A percentile compares a stretch with the other conserved stretches of the same genome.
Evolutionary conservation across 2,113 vertebrate genomes (phyloP).

Genomic region (Albula glossodonta): DNA sequence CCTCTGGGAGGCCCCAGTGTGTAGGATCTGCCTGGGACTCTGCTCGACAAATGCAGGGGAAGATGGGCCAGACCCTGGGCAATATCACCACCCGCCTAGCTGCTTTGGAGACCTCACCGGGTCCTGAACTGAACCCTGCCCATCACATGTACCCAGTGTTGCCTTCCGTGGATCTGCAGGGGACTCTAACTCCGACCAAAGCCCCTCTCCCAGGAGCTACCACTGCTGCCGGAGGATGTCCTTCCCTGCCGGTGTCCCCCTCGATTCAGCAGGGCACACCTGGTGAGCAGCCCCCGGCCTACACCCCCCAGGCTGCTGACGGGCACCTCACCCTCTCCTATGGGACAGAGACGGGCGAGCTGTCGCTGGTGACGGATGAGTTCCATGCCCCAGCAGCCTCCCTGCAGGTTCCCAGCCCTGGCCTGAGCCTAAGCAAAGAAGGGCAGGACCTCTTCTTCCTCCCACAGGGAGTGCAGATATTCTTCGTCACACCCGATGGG

Average conservation of each 20-base stretch:
- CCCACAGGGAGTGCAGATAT: constrained; percentile 89
- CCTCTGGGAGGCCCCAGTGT: constrained; percentile 56
- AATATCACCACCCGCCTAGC: constrained; percentile 70
- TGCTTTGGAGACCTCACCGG: constrained; percentile 64
- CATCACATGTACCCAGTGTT: constrained; percentile 46
- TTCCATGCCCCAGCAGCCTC: constrained; percentile 59
- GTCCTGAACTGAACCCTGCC: constrained; percentile 27
- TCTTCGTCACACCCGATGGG: constrained; percentile 86
- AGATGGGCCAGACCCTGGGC: constrained; percentile 79
- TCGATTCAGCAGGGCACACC: constrained; percentile 39
- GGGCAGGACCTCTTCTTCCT: constrained; percentile 82
- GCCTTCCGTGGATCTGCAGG: constrained; percentile 15
- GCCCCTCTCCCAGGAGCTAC: constrained; percentile 31
- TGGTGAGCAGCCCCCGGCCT: constrained; percentile 82
- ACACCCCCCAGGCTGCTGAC: constrained; percentile 80
- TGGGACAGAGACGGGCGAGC: constrained; percentile 72
- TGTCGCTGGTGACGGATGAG: constrained; percentile 69
- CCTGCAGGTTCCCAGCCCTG: constrained; percentile 60
- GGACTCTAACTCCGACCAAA: constrained; percentile 41
- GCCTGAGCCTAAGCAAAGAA: constrained; percentile 70
- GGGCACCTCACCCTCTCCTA: constrained; percentile 83
- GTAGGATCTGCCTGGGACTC: constrained; percentile 74
- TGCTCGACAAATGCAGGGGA: constrained; percentile 82
- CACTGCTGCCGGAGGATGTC: constrained; percentile 37
- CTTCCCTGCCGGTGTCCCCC: constrained; percentile 45